Evolutionary conservation across 2,888 invertebrate genomes (phyloP), one percentile per base, ranked within the genome.

Genomic region (Norana najaformis): DNA sequence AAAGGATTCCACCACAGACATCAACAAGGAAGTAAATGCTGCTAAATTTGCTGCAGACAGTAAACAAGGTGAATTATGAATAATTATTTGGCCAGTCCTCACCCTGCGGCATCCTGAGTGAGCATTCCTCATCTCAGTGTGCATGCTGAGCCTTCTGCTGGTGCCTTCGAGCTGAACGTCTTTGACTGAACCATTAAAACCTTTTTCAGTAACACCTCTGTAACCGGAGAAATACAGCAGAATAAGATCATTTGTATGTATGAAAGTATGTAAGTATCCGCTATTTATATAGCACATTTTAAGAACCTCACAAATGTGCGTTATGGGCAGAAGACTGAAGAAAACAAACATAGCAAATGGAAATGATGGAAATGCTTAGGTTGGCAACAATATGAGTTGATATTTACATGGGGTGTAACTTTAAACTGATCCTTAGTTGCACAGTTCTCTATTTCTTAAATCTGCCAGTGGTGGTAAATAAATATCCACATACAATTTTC

Each of bases 121-220:
- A 69, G 69, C 69, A 8, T 69, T 69, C 6, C 69, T 69, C 69
- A 69, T 69, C 69, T 69, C 69, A 6, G 69, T 69, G 69, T 69
- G 8, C 30, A 69, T 69, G n/a, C 69, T n/a, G 30, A 69, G 69
- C 11, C 69, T 69, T 69, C 69, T 69, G 69, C n/a, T 69, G 69
- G n/a, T 69, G 69, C 69, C 69, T 69, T n/a, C 69, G n/a, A 69
- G 69, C 69, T 69, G 69, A 69, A 69, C 69, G n/a, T 69, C 69
- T n/a, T 69, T 69, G 69, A 69, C 11, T n/a, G 69, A 69, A 69
- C 69, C 69, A 69, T 69, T 69, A n/a, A 69, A 69, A 69, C 69
- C 69, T 30, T 69, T 69, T 69, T 30, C 69, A 69, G 69, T 69
- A n/a, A 69, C n/a, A 69, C 30, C n/a, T 69, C 69, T 69, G 69